These are phyloP conservation scores for Trissolcus basalis DNA, from an alignment of 1,140 invertebrate species.

Conservation along the genomic window DNA sequence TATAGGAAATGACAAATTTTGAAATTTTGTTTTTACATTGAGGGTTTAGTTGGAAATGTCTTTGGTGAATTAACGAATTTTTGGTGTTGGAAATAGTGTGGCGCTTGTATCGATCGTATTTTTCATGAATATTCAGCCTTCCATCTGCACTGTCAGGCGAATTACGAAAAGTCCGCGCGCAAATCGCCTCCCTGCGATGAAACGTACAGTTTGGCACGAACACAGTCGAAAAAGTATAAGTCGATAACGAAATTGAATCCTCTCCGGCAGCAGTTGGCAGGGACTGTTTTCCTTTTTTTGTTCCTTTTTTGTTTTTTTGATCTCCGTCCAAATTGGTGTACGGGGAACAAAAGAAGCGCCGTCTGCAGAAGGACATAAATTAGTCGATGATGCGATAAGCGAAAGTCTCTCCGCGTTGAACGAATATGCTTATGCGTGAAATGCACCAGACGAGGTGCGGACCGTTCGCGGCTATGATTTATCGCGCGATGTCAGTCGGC, in stretches of 20 bases:
- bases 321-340: slow-evolving; percentile 4
- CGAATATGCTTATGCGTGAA: slow-evolving; percentile 50
- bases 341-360: slow-evolving; percentile 19
- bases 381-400: slow-evolving; percentile 48
- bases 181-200: background rate
- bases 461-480: slow-evolving; percentile 49
- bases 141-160: slow-evolving; percentile 37
- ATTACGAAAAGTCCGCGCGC: slow-evolving; percentile 20
- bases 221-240: too few species aligned
- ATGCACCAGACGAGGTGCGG: slow-evolving; percentile 35
- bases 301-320: slow-evolving; percentile 1
- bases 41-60: too few species aligned
- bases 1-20: too few species aligned
- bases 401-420: slow-evolving; percentile 48
- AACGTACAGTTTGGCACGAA: too few species aligned
- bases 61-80: too few species aligned
- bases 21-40: too few species aligned
- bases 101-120: slow-evolving; percentile 38
- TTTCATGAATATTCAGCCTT: slow-evolving; percentile 50
- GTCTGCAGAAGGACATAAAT: slow-evolving; percentile 33
- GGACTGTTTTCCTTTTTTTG: too few species aligned
- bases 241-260: too few species aligned
- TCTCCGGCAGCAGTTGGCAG: too few species aligned
- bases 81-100: too few species aligned
- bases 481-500: slow-evolving; percentile 46